Conservation (phyloP, 2,797 vertebrate genomes). For the Pitangus sulphuratus region DNA sequence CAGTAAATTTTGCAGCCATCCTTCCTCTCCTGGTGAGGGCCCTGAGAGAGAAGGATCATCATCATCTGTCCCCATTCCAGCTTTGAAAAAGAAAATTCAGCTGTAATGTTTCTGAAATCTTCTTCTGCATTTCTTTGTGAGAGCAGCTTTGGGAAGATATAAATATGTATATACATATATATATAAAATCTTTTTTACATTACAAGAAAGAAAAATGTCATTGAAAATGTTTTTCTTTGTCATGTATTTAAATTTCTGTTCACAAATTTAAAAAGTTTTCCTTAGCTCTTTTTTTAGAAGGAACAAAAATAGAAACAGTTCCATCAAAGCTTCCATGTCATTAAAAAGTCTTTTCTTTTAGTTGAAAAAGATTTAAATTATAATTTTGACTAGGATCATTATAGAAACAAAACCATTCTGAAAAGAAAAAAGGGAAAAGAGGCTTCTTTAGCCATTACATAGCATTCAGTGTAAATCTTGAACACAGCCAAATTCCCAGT, state of each 20-base stretch:
- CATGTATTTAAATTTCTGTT: conserved; percentile 32
- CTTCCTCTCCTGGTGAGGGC: background rate
- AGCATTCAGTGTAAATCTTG: background rate
- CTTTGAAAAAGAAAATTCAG: conserved; percentile 35
- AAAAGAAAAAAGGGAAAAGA: background rate
- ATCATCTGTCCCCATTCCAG: background rate
- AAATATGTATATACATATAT: conserved; percentile 48
- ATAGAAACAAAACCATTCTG: background rate
- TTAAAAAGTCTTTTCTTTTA: conserved; percentile 18
- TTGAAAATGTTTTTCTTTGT: conserved; percentile 55
- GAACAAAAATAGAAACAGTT: conserved; percentile 35
- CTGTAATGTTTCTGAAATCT: conserved; percentile 24
- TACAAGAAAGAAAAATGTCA: conserved; percentile 49
- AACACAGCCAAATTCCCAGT: background rate
- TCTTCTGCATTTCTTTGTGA: conserved; percentile 30
- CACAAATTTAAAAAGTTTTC: conserved; percentile 31
- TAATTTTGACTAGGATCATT: conserved; percentile 5
- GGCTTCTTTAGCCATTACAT: background rate
- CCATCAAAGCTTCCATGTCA: conserved; percentile 12
- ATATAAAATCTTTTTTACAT: conserved; percentile 48
- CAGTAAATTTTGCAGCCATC: background rate
- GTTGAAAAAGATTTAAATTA: background rate
- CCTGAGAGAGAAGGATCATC: background rate
- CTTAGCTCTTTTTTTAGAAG: conserved; percentile 43
- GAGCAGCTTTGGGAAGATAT: conserved; percentile 46